These are phyloP conservation scores for Cryptomyrus ogoouensis DNA, from an alignment of 2,113 vertebrate species.

Conservation along the genomic window DNA sequence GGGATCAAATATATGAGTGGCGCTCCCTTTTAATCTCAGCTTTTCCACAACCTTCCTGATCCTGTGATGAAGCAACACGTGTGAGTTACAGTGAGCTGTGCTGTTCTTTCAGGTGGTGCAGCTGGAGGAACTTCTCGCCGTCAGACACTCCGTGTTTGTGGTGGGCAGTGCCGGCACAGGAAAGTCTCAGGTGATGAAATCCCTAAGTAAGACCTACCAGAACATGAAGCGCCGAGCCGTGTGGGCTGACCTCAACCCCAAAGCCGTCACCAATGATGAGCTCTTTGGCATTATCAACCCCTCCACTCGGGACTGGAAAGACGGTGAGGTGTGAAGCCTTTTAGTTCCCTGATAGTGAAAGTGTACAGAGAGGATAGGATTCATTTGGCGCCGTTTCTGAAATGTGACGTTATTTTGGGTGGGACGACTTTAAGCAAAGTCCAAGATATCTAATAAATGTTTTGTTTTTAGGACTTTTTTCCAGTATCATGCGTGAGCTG, in stretches of 20 bases:
- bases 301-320: slow-evolving; percentile 88
- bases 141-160: slow-evolving; percentile 91
- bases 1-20: not conserved
- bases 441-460: slow-evolving; percentile 19
- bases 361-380: not conserved
- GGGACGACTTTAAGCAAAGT: not conserved
- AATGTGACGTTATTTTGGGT: not conserved
- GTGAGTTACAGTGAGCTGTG: not conserved
- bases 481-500: slow-evolving; percentile 85
- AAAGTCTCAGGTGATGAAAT: slow-evolving; percentile 87
- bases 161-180: slow-evolving; percentile 84
- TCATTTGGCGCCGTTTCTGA: not conserved
- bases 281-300: slow-evolving; percentile 83
- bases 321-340: slow-evolving; percentile 61
- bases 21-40: not conserved
- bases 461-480: slow-evolving; percentile 75
- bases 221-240: slow-evolving; percentile 75
- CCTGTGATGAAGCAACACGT: not conserved
- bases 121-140: slow-evolving; percentile 82
- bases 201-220: slow-evolving; percentile 82
- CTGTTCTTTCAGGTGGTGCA: slow-evolving; percentile 75
- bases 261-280: slow-evolving; percentile 79
- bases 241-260: slow-evolving; percentile 89
- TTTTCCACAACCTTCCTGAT: not conserved
- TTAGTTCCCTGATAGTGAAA: not conserved